phyloP scores from a whole-genome alignment of 2,113 vertebrate species.

The Typhlomys cinereus region DNA sequence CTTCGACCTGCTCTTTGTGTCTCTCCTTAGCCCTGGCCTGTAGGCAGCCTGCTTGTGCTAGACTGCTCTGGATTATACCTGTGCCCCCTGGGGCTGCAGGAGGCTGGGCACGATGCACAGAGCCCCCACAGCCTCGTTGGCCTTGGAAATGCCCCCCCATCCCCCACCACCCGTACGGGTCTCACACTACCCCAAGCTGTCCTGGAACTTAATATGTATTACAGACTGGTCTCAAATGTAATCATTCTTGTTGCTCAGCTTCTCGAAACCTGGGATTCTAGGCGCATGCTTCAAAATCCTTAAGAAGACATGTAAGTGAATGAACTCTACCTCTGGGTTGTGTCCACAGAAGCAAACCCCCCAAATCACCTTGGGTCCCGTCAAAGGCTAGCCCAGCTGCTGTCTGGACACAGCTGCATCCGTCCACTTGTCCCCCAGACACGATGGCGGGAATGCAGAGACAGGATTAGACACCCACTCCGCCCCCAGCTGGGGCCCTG shows the following conservation, averaged over 20 bases:
- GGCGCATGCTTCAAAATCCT: neutral
- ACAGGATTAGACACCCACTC: neutral
- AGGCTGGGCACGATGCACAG: accelerated
- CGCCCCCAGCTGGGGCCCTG: neutral
- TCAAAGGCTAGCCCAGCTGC: neutral
- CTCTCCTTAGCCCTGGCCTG: neutral
- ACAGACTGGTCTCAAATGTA: neutral
- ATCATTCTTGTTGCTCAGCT: neutral
- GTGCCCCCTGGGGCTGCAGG: no score
- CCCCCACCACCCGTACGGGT: no score
- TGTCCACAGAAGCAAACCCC: neutral
- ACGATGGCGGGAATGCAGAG: neutral
- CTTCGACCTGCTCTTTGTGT: no score
- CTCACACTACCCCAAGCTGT: neutral
- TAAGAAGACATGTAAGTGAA: accelerated
- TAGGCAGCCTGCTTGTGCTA: neutral
- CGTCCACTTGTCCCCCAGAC: neutral
- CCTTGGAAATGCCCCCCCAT: neutral
- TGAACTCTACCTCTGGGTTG: neutral
- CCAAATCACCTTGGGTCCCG: accelerated
- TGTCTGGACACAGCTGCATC: no score
- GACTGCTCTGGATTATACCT: neutral
- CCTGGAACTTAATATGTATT: neutral
- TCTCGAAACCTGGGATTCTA: neutral
- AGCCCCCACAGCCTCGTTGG: neutral